Percentiles rank a stretch among this genome's conserved stretches.
phyloP scores from a whole-genome alignment of 2,797 vertebrate genomes.

The Typhlichthys eigenmanni region DNA sequence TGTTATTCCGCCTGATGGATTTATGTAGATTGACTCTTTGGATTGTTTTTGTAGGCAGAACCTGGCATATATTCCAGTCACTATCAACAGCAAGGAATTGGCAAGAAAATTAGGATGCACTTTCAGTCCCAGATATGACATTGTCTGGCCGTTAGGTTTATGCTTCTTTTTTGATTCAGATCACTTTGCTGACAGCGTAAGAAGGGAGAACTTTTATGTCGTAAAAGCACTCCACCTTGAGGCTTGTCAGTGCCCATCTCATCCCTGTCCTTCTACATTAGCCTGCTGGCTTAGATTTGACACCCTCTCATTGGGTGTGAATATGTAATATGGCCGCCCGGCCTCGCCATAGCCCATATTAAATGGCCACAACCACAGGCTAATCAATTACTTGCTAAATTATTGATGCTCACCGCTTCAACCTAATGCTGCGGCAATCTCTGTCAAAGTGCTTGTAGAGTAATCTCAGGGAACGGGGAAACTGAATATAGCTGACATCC shows the following conservation, averaged over 20 bases:
- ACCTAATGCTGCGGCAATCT: slow-evolving; percentile 30
- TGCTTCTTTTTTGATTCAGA: slow-evolving; percentile 4
- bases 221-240: background rate
- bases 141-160: slow-evolving; percentile 11
- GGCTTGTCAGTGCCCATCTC: slow-evolving; percentile 7
- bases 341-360: slow-evolving; percentile 13
- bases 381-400: slow-evolving; percentile 52
- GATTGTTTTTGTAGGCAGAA: slow-evolving; percentile 10
- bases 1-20: slow-evolving; percentile 20
- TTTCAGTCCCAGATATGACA: background rate
- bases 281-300: slow-evolving; percentile 10
- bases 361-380: slow-evolving; percentile 28
- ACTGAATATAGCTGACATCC: background rate
- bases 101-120: background rate
- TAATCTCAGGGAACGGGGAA: background rate
- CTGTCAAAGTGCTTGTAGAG: slow-evolving; percentile 1
- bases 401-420: slow-evolving; percentile 35
- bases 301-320: slow-evolving; percentile 29
- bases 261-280: slow-evolving; percentile 16
- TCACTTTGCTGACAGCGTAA: slow-evolving; percentile 6
- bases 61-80: background rate
- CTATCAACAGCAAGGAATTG: background rate
- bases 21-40: slow-evolving; percentile 18
- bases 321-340: slow-evolving; percentile 8
- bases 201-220: background rate